Percentiles rank a stretch among this genome's conserved stretches.
Evolutionary conservation across 2,888 invertebrate genomes (phyloP).

Genomic region (Latrodectus hesperus): DNA sequence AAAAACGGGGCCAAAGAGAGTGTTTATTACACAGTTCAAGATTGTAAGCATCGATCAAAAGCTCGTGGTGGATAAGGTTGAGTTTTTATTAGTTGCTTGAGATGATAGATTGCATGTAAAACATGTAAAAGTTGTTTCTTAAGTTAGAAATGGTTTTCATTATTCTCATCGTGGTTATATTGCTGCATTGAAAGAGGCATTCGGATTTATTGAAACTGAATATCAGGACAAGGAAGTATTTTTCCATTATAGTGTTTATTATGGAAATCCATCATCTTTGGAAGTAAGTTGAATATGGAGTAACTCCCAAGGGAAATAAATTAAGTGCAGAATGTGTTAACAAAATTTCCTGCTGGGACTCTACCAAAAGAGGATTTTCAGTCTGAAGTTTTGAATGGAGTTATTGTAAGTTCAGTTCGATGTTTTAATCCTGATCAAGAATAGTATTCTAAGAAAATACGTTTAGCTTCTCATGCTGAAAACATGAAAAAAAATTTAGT

Average conservation of each 20-base stretch:
- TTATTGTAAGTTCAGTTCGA: slow-evolving; percentile 89
- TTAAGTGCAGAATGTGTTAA: slow-evolving; percentile 94
- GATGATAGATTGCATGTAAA: slow-evolving; percentile 50
- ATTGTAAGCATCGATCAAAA: slow-evolving; percentile 87
- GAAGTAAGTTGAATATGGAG: slow-evolving; percentile 92
- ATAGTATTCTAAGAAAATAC: slow-evolving; percentile 90
- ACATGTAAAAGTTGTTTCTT: slow-evolving; percentile 59
- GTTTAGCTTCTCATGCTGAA: slow-evolving; percentile 52
- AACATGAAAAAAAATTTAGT: slow-evolving; percentile 54
- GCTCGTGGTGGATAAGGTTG: slow-evolving; percentile 92
- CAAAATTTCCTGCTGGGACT: slow-evolving; percentile 84
- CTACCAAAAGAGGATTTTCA: slow-evolving; percentile 76
- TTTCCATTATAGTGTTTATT: slow-evolving; percentile 96
- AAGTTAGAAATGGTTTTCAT: slow-evolving; percentile 69
- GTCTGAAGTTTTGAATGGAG: slow-evolving; percentile 82
- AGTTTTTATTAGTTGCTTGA: slow-evolving; percentile 81
- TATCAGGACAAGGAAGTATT: slow-evolving; percentile 96
- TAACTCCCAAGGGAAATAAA: slow-evolving; percentile 87
- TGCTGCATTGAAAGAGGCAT: slow-evolving; percentile 96
- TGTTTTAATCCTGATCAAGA: slow-evolving; percentile 76
- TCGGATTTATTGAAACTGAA: slow-evolving; percentile 96
- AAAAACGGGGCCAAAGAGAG: slow-evolving; percentile 86
- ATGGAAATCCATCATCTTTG: slow-evolving; percentile 86
- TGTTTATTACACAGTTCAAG: slow-evolving; percentile 88
- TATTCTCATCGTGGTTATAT: slow-evolving; percentile 86